Conservation (phyloP, 2,888 invertebrate species). For the Pandemis heparana region DNA sequence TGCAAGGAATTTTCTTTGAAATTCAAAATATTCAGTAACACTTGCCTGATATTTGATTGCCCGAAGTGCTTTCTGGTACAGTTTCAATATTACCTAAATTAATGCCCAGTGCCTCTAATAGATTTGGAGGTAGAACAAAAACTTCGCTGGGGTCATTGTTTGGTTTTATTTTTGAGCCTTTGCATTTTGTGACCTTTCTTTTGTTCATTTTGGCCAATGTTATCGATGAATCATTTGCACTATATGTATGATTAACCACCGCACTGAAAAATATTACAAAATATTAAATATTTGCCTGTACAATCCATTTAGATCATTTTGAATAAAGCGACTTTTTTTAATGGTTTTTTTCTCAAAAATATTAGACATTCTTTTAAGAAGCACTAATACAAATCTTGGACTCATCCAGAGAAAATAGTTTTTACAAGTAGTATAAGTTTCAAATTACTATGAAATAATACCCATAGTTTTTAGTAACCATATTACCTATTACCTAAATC, state of each 20-base stretch:
- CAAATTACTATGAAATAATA: too few species aligned
- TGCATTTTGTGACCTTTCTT: slow-evolving; percentile 43
- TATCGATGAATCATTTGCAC: not conserved
- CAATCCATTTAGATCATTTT: not conserved
- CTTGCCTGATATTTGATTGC: slow-evolving; percentile 41
- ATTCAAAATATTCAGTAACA: slow-evolving; percentile 6
- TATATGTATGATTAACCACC: slow-evolving; percentile 8
- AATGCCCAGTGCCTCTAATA: slow-evolving; percentile 78
- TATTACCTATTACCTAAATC: too few species aligned
- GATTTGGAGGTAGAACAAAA: slow-evolving; percentile 75
- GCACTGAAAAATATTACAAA: slow-evolving; percentile 20
- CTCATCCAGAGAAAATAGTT: too few species aligned
- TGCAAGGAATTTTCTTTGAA: not conserved
- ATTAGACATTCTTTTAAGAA: too few species aligned
- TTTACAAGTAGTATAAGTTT: too few species aligned
- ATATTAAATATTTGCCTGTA: not conserved
- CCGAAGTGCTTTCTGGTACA: slow-evolving; percentile 42
- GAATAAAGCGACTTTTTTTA: not conserved
- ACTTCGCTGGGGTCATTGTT: slow-evolving; percentile 59
- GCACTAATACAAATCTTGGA: too few species aligned
- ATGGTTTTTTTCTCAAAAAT: not conserved
- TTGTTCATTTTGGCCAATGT: slow-evolving; percentile 34
- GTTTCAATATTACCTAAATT: slow-evolving; percentile 58
- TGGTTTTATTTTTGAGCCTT: slow-evolving; percentile 40
- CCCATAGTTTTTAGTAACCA: too few species aligned